These are phyloP conservation scores for Apocheima hispidaria DNA, from an alignment of 2,888 invertebrate genomes.

Conservation along the genomic window DNA sequence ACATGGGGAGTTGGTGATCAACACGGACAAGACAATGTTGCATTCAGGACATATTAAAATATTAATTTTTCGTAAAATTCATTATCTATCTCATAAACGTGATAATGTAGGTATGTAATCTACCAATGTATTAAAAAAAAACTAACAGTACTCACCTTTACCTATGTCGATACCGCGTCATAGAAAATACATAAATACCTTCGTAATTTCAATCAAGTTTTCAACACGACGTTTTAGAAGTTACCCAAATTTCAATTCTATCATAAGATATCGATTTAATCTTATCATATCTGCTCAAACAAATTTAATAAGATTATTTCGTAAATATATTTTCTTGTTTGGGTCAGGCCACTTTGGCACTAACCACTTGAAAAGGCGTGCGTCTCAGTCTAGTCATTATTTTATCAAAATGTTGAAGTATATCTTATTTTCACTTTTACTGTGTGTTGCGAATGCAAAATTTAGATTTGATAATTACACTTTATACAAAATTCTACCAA, in stretches of 20 bases:
- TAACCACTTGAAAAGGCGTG: background rate
- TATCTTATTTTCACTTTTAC: conserved; percentile 6
- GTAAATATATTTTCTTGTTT: background rate
- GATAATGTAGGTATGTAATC: no score
- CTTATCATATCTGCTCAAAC: conserved; percentile 2
- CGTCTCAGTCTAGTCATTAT: background rate
- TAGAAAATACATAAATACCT: no score
- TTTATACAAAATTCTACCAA: conserved; percentile 82
- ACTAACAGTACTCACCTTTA: no score
- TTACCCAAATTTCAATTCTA: background rate
- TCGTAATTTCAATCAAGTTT: no score
- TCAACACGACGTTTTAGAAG: no score
- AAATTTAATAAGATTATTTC: conserved; percentile 1
- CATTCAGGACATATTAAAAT: no score
- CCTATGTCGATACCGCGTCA: no score
- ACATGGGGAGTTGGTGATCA: no score
- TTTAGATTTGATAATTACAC: conserved; percentile 62
- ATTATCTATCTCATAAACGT: no score
- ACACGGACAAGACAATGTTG: no score
- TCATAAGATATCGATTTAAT: background rate
- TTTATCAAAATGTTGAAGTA: conserved; percentile 10
- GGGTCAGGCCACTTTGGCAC: background rate
- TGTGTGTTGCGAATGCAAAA: conserved; percentile 50
- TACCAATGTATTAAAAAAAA: no score
- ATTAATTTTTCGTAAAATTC: no score